Evolutionary conservation across 2,797 vertebrate species (phyloP).

Genomic region (Eutrigla gurnardus): DNA sequence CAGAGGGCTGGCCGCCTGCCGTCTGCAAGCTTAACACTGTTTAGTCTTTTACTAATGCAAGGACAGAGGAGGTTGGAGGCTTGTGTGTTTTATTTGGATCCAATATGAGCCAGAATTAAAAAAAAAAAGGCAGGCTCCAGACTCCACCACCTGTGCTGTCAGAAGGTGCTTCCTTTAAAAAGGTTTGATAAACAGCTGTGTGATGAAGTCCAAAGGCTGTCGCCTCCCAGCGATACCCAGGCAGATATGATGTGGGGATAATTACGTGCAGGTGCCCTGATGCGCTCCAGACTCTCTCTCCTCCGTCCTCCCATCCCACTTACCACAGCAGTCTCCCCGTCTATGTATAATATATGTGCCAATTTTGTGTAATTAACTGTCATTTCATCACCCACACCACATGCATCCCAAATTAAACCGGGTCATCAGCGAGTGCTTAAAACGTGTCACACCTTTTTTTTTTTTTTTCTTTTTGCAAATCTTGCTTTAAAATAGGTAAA

Average conservation of each 20-base stretch:
- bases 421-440: slow-evolving; percentile 18
- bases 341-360: slow-evolving; percentile 28
- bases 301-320: slow-evolving; percentile 3
- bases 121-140: slow-evolving; percentile 5
- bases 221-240: slow-evolving; percentile 10
- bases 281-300: slow-evolving; percentile 24
- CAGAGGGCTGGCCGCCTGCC: slow-evolving; percentile 35
- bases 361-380: slow-evolving; percentile 59
- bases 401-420: slow-evolving; percentile 30
- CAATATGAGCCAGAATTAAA: slow-evolving; percentile 30
- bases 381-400: slow-evolving; percentile 58
- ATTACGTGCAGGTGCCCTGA: slow-evolving; percentile 49
- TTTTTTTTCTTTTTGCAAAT: slow-evolving; percentile 15
- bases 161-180: neutral
- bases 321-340: slow-evolving; percentile 35
- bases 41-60: slow-evolving; percentile 50
- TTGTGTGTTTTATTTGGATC: slow-evolving; percentile 40
- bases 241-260: slow-evolving; percentile 24
- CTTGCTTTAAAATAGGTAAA: neutral
- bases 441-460: neutral
- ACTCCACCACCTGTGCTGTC: slow-evolving; percentile 36
- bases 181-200: slow-evolving; percentile 22
- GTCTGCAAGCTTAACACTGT: slow-evolving; percentile 44
- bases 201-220: neutral
- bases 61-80: slow-evolving; percentile 20